Evolutionary conservation across 2,113 vertebrate species (phyloP).

Genomic region (Dolichotis patagonum): DNA sequence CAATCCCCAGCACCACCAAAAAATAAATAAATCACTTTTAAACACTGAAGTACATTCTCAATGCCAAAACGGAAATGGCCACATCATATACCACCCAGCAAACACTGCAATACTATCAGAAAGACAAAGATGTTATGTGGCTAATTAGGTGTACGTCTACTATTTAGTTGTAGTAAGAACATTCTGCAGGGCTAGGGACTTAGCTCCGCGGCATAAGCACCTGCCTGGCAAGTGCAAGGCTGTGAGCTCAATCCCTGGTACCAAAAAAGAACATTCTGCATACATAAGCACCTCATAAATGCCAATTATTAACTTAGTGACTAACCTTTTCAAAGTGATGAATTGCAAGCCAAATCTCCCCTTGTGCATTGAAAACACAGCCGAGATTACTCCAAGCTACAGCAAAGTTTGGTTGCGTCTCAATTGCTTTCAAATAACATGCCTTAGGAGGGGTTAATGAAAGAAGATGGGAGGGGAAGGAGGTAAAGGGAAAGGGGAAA

Average conservation of each 20-base stretch:
- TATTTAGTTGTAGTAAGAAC: constrained; percentile 49
- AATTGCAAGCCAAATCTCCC: constrained; percentile 99
- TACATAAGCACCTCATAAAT: constrained; percentile 52
- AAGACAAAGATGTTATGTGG: constrained; percentile 25
- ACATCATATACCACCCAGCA: not conserved
- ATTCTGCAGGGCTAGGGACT: not conserved
- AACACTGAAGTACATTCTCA: constrained; percentile 41
- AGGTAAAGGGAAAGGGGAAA: constrained; percentile 87
- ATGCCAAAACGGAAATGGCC: constrained; percentile 29
- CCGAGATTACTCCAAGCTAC: constrained; percentile 99
- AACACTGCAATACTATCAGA: not conserved
- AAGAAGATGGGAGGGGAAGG: constrained; percentile 86
- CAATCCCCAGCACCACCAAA: not conserved
- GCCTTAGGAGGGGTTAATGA: constrained; percentile 94
- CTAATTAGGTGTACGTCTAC: constrained; percentile 16
- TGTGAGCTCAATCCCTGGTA: no score
- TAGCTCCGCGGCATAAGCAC: no score
- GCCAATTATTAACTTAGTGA: constrained; percentile 64
- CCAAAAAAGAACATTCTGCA: not conserved
- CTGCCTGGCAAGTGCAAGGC: no score
- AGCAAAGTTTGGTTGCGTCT: constrained; percentile 99
- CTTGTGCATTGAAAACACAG: constrained; percentile 99
- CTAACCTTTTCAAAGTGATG: constrained; percentile 99
- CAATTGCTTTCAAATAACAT: constrained; percentile 99
- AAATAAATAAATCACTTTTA: not conserved